Percentiles rank a stretch among this genome's conserved stretches.
Conservation (phyloP, 2,888 invertebrate species). For the Polietes domitor region DNA sequence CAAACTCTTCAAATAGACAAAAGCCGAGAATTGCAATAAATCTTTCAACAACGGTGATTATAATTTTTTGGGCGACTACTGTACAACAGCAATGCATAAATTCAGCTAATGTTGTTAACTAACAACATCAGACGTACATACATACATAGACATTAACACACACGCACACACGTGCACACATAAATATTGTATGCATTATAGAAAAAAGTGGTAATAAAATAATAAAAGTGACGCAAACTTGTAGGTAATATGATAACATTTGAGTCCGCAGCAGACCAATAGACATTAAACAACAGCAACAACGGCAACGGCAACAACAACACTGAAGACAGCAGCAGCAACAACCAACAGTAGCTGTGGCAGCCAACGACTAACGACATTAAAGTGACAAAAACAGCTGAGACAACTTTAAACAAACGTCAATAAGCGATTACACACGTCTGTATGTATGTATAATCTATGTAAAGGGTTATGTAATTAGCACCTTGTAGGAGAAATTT, state of each 20-base stretch:
- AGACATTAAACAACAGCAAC: slow-evolving; percentile 49
- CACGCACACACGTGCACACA: neutral
- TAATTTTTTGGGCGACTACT: neutral
- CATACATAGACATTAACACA: too few relatives aligned
- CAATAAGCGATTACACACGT: slow-evolving; percentile 30
- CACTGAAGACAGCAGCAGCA: slow-evolving; percentile 1
- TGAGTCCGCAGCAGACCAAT: slow-evolving; percentile 55
- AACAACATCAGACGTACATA: neutral
- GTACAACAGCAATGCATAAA: neutral
- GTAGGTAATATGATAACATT: slow-evolving; percentile 56
- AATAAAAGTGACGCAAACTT: slow-evolving; percentile 58
- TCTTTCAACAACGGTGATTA: too few relatives aligned
- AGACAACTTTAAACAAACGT: slow-evolving; percentile 58
- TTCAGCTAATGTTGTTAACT: neutral
- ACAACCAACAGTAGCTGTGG: neutral
- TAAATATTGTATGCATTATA: neutral
- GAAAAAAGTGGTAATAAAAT: slow-evolving; percentile 42
- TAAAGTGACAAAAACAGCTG: slow-evolving; percentile 62
- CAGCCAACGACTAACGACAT: slow-evolving; percentile 17
- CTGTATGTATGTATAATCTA: too few relatives aligned
- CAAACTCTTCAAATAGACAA: too few relatives aligned
- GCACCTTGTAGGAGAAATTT: neutral
- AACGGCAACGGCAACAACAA: neutral
- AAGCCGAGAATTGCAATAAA: too few relatives aligned
- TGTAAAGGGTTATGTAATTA: neutral